A percentile compares a stretch with the other conserved stretches of the same genome.
Evolutionary conservation across 2,888 invertebrate genomes (phyloP).

Genomic region (Sphaeridia pumilis): DNA sequence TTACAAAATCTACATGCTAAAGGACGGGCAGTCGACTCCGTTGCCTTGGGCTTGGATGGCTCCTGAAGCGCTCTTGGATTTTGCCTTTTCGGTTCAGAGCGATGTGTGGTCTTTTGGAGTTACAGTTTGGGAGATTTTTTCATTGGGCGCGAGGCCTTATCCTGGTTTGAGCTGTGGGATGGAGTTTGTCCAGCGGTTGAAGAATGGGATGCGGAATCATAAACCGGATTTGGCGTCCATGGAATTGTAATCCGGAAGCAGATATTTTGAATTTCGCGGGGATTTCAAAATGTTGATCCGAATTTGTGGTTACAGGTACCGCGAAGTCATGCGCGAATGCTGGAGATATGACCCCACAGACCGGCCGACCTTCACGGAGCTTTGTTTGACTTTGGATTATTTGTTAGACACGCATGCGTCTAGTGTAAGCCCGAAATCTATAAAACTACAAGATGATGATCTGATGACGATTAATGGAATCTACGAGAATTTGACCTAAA

Average conservation of each 20-base stretch:
- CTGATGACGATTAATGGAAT: neutral
- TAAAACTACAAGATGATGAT: neutral
- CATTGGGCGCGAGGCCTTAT: conserved; percentile 4
- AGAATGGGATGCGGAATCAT: conserved; percentile 2
- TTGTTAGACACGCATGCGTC: neutral
- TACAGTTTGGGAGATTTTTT: conserved; percentile 11
- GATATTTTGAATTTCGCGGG: no score
- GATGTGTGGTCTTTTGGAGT: conserved; percentile 12
- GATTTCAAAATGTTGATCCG: neutral
- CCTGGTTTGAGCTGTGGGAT: conserved; percentile 5
- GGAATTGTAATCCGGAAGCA: conserved; percentile 1
- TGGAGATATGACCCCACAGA: conserved; percentile 14
- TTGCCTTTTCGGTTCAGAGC: neutral
- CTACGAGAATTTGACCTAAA: neutral
- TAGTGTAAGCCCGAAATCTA: neutral
- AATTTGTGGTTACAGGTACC: conserved; percentile 11
- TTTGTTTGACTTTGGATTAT: conserved; percentile 9
- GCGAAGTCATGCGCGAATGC: conserved; percentile 12
- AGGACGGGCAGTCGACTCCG: neutral
- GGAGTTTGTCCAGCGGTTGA: conserved; percentile 5
- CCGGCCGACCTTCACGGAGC: conserved; percentile 14
- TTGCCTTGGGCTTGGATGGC: conserved; percentile 12
- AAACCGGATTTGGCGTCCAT: neutral
- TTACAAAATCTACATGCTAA: conserved; percentile 8
- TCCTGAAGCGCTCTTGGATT: conserved; percentile 3